Percentiles rank a stretch among this genome's conserved stretches.
These are phyloP conservation scores for Zaprionus lineosus DNA, from an alignment of 2,888 invertebrate genomes.

Conservation along the genomic window DNA sequence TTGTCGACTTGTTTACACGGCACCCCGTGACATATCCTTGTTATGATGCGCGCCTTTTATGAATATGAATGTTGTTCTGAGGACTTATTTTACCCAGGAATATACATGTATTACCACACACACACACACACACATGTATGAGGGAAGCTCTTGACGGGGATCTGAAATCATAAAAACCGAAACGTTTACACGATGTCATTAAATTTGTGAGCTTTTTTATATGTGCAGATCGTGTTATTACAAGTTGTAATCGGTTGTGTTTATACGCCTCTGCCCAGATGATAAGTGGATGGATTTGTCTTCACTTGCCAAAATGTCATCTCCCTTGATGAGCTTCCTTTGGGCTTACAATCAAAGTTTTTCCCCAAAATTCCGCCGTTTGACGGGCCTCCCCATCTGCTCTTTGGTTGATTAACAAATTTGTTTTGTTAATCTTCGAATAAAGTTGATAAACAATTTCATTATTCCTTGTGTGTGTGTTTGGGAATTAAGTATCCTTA, in stretches of 20 bases:
- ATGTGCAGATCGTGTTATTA: slow-evolving; percentile 71
- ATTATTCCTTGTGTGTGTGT: no score
- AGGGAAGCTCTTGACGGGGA: no score
- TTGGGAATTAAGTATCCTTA: no score
- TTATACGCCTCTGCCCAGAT: slow-evolving; percentile 22
- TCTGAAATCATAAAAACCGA: slow-evolving; percentile 62
- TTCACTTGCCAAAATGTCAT: slow-evolving; percentile 5
- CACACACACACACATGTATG: no score
- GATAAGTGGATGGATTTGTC: slow-evolving; percentile 53
- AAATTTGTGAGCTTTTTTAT: slow-evolving; percentile 67
- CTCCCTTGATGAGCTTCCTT: slow-evolving; percentile 10
- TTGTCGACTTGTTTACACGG: slow-evolving; percentile 67
- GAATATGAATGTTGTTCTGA: slow-evolving; percentile 42
- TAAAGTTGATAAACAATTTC: no score
- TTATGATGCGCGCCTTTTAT: slow-evolving; percentile 45
- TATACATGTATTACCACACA: no score
- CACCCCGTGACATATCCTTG: slow-evolving; percentile 3
- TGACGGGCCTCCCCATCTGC: neutral
- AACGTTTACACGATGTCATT: slow-evolving; percentile 52
- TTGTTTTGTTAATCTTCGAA: no score
- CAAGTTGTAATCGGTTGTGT: slow-evolving; percentile 59
- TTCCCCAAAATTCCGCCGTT: neutral
- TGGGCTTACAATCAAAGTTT: slow-evolving; percentile 22
- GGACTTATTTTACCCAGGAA: slow-evolving; percentile 23
- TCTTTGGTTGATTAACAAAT: neutral